phyloP scores from a whole-genome alignment of 53 echinoderm and acorn worm genomes.

The Pentamera pediparva region DNA sequence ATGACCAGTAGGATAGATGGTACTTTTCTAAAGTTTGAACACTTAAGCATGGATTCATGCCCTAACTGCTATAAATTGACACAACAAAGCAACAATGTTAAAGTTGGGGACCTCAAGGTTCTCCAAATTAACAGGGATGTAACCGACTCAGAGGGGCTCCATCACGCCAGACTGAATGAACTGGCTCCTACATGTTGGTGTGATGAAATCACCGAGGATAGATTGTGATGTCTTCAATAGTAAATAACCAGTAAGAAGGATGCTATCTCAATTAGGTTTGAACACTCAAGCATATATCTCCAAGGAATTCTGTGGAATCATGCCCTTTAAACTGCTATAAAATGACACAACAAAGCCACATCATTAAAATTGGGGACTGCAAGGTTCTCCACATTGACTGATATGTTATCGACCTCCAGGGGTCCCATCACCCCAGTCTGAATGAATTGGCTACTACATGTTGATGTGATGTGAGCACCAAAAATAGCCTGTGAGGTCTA shows the following conservation, averaged over 20 bases:
- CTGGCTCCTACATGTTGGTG: not conserved
- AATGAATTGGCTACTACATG: slow-evolving; percentile 42
- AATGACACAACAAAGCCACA: too few relatives aligned
- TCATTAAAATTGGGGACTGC: slow-evolving; percentile 74
- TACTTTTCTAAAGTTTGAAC: too few relatives aligned
- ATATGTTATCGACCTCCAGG: slow-evolving; percentile 84
- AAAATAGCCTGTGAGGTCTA: slow-evolving; percentile 8
- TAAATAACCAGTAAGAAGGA: too few relatives aligned
- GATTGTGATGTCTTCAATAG: too few relatives aligned
- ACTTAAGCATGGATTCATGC: too few relatives aligned
- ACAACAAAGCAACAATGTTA: slow-evolving; percentile 19
- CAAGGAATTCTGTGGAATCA: too few relatives aligned
- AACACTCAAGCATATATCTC: too few relatives aligned
- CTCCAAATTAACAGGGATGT: slow-evolving; percentile 92
- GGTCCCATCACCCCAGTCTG: slow-evolving; percentile 99
- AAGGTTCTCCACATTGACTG: slow-evolving; percentile 92
- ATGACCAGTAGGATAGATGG: not conserved
- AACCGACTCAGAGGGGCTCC: slow-evolving; percentile 78
- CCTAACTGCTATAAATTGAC: not conserved
- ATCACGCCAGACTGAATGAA: slow-evolving; percentile 87
- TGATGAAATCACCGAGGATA: too few relatives aligned
- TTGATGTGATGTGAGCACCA: not conserved
- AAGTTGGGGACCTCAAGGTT: slow-evolving; percentile 75
- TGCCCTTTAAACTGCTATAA: too few relatives aligned
- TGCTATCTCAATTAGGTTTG: too few relatives aligned